phyloP scores from a whole-genome alignment of 1,140 invertebrate genomes.

The Parapsyche elsis region DNA sequence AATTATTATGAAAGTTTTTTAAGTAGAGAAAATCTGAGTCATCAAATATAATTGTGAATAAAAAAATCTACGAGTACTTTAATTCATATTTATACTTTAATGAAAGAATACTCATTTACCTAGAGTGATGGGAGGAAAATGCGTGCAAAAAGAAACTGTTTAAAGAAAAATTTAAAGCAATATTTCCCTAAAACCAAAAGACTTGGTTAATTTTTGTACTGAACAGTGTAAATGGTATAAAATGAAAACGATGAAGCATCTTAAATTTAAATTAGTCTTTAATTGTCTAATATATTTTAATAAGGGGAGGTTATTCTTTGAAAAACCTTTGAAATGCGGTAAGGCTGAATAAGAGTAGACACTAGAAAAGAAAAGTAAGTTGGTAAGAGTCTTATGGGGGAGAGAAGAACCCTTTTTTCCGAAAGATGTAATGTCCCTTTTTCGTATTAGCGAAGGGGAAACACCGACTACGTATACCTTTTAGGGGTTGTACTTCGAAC shows the following conservation, averaged over 20 bases:
- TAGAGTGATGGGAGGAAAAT: too few relatives aligned
- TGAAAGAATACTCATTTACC: too few relatives aligned
- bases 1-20: too few relatives aligned
- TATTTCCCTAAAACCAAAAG: too few relatives aligned
- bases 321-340: not conserved
- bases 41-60: too few relatives aligned
- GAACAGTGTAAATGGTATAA: not conserved
- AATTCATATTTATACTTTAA: too few relatives aligned
- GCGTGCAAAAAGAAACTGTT: too few relatives aligned
- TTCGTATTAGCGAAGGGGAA: constrained; percentile 23
- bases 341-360: not conserved
- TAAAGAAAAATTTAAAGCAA: too few relatives aligned
- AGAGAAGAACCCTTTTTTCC: constrained; percentile 8
- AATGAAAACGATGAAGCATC: not conserved
- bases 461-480: constrained; percentile 4
- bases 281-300: constrained; percentile 7
- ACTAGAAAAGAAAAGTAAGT: constrained; percentile 24
- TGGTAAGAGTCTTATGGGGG: not conserved
- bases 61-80: too few relatives aligned
- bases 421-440: not conserved
- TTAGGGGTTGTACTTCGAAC: not conserved
- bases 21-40: too few relatives aligned
- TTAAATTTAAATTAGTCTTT: constrained; percentile 19
- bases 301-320: not conserved
- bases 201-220: too few relatives aligned